Evolutionary conservation across 2,113 vertebrate genomes (phyloP), one percentile per base, ranked within the genome.

Genomic region (Boleophthalmus pectinirostris): DNA sequence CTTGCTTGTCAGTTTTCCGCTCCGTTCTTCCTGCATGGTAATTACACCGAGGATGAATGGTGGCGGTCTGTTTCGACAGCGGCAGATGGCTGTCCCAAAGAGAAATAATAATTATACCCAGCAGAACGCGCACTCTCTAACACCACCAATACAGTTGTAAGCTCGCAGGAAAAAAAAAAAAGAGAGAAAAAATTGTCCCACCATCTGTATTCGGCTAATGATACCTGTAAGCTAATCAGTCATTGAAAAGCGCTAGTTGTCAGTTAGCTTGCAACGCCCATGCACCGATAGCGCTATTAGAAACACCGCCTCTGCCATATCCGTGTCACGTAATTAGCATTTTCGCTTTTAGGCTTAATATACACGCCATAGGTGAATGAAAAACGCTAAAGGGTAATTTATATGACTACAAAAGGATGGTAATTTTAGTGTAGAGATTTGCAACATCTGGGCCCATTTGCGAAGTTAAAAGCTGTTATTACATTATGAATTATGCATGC

Each of bases 41-140:
- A 90, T 92, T 90, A 90, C 61, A 47, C 82, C 81, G 69, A 83
- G 86, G 85, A 91, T 91, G 85, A 92, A 90, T 89, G 88, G 89
- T 66, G 81, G 78, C 82, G 85, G 89, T 88, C 90, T 90, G 91
- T 89, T 90, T 87, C 86, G 25, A 25, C 58, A 33, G 58, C 58
- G 90, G 87, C 91, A 92, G 91, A 92, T 92, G 91, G 91, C 90
- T 90, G 84, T 82, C 81, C 81, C 80, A 87, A 90, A 90, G 87
- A 87, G 85, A 90, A 85, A 89, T 83, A 73, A 79, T 91, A 91
- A 91, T 90, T 92, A 90, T 76, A 85, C 87, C 88, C 85, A 77
- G 75, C 64, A 75, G 70, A 79, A 82, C 61, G 69, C 49, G 1
- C 77, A 29, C 8, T 66, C 60, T 12, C 61, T 58, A 67, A 57